Conservation (phyloP, 2,888 invertebrate genomes). For the Dyspetes luteomarginatus region DNA sequence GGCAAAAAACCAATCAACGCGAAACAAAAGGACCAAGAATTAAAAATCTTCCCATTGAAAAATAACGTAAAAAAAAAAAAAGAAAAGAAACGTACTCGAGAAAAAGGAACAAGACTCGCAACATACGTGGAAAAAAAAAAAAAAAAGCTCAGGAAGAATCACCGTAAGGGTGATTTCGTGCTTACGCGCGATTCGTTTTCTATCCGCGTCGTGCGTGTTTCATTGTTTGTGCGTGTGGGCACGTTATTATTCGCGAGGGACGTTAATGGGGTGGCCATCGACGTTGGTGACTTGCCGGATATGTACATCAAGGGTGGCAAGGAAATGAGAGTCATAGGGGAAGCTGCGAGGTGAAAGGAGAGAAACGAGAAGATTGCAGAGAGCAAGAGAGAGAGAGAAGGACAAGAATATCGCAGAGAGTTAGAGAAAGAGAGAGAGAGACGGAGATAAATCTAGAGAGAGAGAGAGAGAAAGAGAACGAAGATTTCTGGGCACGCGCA, state of each 20-base stretch:
- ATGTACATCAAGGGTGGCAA: constrained; percentile 49
- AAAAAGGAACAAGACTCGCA: not conserved
- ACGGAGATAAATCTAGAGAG: constrained; percentile 49
- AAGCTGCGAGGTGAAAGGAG: constrained; percentile 75
- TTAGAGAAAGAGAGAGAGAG: constrained; percentile 44
- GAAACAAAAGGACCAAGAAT: constrained; percentile 54
- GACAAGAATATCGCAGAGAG: constrained; percentile 52
- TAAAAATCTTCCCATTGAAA: constrained; percentile 60
- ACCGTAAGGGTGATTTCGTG: not conserved
- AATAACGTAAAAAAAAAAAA: constrained; percentile 51
- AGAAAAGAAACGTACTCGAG: constrained; percentile 2
- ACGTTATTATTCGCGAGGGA: constrained; percentile 48
- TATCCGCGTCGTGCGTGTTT: constrained; percentile 8
- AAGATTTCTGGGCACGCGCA: constrained; percentile 82
- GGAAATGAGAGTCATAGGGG: constrained; percentile 75
- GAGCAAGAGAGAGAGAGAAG: constrained; percentile 46
- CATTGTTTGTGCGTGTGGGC: not conserved
- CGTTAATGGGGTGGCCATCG: constrained; percentile 51
- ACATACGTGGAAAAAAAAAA: constrained; percentile 51
- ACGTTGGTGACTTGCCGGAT: constrained; percentile 50
- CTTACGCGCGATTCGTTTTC: not conserved
- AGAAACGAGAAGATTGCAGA: constrained; percentile 62
- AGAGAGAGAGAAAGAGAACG: constrained; percentile 55
- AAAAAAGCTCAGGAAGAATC: constrained; percentile 18
- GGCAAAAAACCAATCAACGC: not conserved